Base-by-base conservation (phyloP, 2,797 vertebrate species). In the Pangasius mekongensis region DNA sequence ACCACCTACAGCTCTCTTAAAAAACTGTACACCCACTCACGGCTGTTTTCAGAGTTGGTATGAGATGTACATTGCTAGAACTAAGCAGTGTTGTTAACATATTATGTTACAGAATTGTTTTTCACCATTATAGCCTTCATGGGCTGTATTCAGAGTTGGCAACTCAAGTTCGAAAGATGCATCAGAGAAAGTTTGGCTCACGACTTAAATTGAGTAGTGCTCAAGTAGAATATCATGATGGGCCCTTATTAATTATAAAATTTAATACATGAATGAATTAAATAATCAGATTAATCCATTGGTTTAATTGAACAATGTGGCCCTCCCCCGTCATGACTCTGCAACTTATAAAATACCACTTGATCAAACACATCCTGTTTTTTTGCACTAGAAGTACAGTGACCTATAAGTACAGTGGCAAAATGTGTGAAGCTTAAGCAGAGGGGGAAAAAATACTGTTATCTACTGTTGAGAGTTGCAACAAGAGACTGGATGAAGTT, bases 1-100 rank as follows among this genome's bases (percentile, higher is more conserved):
- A 87, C 80, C 88, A 89, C 85, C 88, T 89, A 89, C 88, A 89
- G 84, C 81, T 87, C 88, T 86, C 73, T 89, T 64, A 74, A 78
- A 87, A 86, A 89, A 71, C 80, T 80, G 49, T 39, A 87, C 88
- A 56, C 88, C 88, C 88, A 89, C 88, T 84, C 88, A 84, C 60
- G 85, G 80, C 85, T 89, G 88, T 81, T 89, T 89, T 86, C 56
- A 54, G 58, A 89, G 88, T 66, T 39, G 52, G 71, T 87, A 58
- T 10, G 71, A 89, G 85, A 22, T 84, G 88, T 80, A 52, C 60
- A 56, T 74, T 49, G 81, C 85, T 84, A 47, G 24, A 66, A 80
- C 69, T 52, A 43, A 62, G 76, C 77, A 52, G 47, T 22, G 60
- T 49, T 64, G 36, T 36, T 47, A 52, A 54, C 67, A 24, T 60